Conservation (phyloP, 2,888 invertebrate genomes). For the Pilophorus perplexus region DNA sequence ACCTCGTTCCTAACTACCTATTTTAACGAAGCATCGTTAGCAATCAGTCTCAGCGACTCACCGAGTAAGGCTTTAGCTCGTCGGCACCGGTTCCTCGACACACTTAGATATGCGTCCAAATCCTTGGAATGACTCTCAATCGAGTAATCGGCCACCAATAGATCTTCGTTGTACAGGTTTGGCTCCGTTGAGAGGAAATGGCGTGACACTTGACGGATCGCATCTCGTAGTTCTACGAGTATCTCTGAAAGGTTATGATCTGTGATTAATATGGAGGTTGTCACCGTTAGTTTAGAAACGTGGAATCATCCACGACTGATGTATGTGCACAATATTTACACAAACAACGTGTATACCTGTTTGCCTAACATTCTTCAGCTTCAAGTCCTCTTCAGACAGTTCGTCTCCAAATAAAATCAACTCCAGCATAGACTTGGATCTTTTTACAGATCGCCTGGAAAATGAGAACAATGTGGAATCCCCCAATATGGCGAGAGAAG, state of each 20-base stretch:
- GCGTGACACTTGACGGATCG: slow-evolving; percentile 87
- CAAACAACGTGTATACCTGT: slow-evolving; percentile 59
- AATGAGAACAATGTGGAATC: background rate
- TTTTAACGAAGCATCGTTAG: no score
- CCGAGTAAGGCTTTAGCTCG: slow-evolving; percentile 90
- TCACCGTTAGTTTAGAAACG: no score
- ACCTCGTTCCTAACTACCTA: no score
- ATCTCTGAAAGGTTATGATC: slow-evolving; percentile 63
- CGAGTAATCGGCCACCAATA: slow-evolving; percentile 86
- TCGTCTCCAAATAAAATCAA: slow-evolving; percentile 81
- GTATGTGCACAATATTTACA: no score
- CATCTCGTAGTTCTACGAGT: slow-evolving; percentile 94
- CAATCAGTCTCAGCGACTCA: no score
- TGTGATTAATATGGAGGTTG: no score
- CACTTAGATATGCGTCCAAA: slow-evolving; percentile 92
- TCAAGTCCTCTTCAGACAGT: slow-evolving; percentile 73
- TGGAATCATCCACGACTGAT: no score
- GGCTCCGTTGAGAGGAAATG: slow-evolving; percentile 94
- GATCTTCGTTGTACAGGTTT: slow-evolving; percentile 73
- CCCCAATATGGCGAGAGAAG: background rate
- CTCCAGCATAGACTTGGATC: slow-evolving; percentile 86
- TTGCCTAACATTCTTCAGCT: slow-evolving; percentile 95
- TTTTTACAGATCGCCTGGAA: slow-evolving; percentile 78
- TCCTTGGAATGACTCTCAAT: slow-evolving; percentile 94
- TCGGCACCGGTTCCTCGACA: slow-evolving; percentile 78